Conservation (phyloP, 2,113 vertebrate genomes). For the Regulus satrapa region DNA sequence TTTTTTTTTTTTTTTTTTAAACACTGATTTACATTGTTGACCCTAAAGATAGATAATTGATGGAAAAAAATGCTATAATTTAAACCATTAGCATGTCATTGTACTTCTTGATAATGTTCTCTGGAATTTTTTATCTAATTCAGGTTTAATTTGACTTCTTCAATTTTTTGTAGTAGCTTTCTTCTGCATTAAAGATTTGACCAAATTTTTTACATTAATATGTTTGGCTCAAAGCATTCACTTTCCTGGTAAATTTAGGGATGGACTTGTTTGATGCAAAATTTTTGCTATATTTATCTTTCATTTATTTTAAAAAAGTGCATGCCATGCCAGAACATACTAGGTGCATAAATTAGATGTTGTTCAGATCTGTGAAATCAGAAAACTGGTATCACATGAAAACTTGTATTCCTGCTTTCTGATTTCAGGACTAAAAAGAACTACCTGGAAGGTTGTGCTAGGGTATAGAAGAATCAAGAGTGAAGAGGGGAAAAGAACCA, state of each 20-base stretch:
- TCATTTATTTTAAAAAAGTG: background rate
- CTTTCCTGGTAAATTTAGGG: background rate
- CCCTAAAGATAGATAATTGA: background rate
- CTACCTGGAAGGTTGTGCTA: background rate
- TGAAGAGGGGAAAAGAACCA: background rate
- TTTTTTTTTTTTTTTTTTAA: background rate
- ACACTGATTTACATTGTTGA: background rate
- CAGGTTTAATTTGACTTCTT: background rate
- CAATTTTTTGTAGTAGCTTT: background rate
- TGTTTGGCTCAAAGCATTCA: background rate
- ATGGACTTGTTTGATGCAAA: background rate
- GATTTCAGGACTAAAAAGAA: background rate
- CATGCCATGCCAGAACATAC: background rate
- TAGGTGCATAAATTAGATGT: background rate
- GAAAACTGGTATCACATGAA: rapidly evolving
- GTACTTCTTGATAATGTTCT: background rate
- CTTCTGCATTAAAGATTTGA: background rate
- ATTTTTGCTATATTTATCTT: background rate
- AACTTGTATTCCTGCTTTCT: background rate
- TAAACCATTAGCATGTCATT: background rate
- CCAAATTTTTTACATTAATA: background rate
- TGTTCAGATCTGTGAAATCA: background rate
- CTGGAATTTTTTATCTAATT: background rate
- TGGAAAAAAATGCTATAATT: background rate
- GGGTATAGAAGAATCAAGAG: background rate